A percentile compares a stretch with the other conserved stretches of the same genome.
phyloP scores from a whole-genome alignment of 2,113 vertebrate genomes.

The Gopherus evgoodei region DNA sequence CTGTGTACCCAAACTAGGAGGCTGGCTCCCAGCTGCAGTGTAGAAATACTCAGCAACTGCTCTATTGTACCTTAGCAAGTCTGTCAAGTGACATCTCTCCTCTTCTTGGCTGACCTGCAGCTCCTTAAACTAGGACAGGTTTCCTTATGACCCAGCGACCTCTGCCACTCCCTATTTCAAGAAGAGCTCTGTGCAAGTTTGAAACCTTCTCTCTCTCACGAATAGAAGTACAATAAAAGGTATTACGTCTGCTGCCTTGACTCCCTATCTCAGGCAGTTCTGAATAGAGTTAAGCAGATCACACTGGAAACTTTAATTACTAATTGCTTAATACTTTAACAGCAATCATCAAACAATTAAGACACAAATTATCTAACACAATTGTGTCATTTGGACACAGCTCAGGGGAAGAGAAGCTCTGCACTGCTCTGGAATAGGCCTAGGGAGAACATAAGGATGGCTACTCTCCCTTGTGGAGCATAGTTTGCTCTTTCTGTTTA shows the following conservation, averaged over 20 bases:
- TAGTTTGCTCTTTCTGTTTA: background rate
- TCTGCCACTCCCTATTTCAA: background rate
- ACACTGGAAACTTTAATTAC: background rate
- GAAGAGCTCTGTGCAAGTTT: background rate
- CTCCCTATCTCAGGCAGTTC: background rate
- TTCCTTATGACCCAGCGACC: background rate
- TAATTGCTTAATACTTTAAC: background rate
- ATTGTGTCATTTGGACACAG: background rate
- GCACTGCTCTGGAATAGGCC: background rate
- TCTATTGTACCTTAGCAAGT: background rate
- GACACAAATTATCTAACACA: background rate
- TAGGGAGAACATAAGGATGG: background rate
- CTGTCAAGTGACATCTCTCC: background rate
- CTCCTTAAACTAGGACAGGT: background rate
- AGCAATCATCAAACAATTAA: background rate
- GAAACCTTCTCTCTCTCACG: background rate
- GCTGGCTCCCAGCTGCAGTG: background rate
- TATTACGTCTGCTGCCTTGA: background rate
- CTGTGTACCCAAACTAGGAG: background rate
- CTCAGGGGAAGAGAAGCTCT: background rate
- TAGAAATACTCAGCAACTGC: background rate
- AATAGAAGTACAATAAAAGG: background rate
- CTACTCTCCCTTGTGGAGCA: background rate
- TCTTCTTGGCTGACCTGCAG: background rate
- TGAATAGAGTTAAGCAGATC: background rate